phyloP scores from a whole-genome alignment of 2,888 invertebrate species.

The Anoplius nigerrimus region DNA sequence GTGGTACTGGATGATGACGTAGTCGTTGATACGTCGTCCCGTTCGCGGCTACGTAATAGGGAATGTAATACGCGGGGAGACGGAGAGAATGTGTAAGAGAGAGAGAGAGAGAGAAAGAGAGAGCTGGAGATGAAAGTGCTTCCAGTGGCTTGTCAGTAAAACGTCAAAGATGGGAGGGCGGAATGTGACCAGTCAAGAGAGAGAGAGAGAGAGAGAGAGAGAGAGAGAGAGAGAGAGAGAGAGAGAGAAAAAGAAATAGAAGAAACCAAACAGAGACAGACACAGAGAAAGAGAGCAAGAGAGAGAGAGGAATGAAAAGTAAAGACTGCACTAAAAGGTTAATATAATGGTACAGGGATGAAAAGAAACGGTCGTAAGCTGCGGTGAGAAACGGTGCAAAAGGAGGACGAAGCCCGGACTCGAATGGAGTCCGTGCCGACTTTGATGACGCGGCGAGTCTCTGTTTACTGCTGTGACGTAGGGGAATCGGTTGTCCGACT shows the following conservation, averaged over 20 bases:
- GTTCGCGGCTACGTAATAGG: conserved; percentile 32
- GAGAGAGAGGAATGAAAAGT: too few relatives aligned
- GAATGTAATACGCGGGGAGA: conserved; percentile 15
- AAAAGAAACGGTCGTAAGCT: too few relatives aligned
- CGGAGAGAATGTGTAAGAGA: conserved; percentile 4
- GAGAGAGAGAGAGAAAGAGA: conserved; percentile 5
- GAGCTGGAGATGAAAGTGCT: background rate
- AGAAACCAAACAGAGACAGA: too few relatives aligned
- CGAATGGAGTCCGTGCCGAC: conserved; percentile 31
- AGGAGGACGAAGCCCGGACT: too few relatives aligned
- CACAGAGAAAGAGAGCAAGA: too few relatives aligned
- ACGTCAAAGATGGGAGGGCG: too few relatives aligned
- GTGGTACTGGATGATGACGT: conserved; percentile 41
- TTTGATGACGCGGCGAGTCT: conserved; percentile 43
- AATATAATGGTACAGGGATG: too few relatives aligned
- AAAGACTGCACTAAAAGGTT: too few relatives aligned
- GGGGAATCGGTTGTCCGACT: conserved; percentile 53
- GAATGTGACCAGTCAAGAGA: conserved; percentile 7
- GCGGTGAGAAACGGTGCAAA: too few relatives aligned
- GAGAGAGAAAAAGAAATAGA: conserved; percentile 16
- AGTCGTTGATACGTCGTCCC: conserved; percentile 35
- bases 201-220: too few relatives aligned
- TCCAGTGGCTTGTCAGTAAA: too few relatives aligned
- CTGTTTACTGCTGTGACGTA: conserved; percentile 52
- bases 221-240: conserved; percentile 13